Evolutionary conservation across 2,113 vertebrate genomes (phyloP).

Genomic region (Polypterus senegalus): DNA sequence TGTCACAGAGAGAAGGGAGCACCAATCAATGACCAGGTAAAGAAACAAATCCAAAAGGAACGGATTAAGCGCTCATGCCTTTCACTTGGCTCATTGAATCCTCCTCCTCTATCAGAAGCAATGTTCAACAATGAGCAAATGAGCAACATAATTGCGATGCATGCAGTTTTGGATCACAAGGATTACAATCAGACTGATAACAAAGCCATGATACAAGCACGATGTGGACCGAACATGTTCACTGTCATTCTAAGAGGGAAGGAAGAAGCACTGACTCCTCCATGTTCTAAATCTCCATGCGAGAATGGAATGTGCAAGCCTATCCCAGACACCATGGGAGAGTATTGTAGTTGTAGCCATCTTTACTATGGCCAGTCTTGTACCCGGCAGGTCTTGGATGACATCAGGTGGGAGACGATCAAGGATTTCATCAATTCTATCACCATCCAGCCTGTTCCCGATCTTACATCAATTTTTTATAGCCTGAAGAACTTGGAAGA

Average conservation of each 20-base stretch:
- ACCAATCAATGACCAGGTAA: not conserved
- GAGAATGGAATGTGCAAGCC: not conserved
- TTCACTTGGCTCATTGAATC: too few species aligned
- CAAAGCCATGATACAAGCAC: not conserved
- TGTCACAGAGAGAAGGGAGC: not conserved
- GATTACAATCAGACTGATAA: not conserved
- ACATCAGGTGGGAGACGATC: not conserved
- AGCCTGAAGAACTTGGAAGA: conserved; percentile 7
- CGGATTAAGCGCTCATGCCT: too few species aligned
- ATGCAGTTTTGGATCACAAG: not conserved
- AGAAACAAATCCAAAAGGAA: not conserved
- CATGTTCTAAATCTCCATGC: not conserved
- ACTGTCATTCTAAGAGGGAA: not conserved
- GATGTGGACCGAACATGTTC: not conserved
- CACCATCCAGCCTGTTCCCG: conserved; percentile 6
- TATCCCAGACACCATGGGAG: not conserved
- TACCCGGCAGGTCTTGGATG: not conserved
- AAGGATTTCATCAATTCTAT: not conserved
- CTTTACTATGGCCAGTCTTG: not conserved
- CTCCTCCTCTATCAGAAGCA: not conserved
- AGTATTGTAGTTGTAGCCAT: not conserved
- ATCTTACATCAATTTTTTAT: conserved; percentile 4
- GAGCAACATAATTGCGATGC: not conserved
- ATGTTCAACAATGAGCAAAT: not conserved
- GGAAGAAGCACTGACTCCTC: not conserved